Evolutionary conservation across 2,797 vertebrate genomes (phyloP).

Genomic region (Pipistrellus kuhlii): DNA sequence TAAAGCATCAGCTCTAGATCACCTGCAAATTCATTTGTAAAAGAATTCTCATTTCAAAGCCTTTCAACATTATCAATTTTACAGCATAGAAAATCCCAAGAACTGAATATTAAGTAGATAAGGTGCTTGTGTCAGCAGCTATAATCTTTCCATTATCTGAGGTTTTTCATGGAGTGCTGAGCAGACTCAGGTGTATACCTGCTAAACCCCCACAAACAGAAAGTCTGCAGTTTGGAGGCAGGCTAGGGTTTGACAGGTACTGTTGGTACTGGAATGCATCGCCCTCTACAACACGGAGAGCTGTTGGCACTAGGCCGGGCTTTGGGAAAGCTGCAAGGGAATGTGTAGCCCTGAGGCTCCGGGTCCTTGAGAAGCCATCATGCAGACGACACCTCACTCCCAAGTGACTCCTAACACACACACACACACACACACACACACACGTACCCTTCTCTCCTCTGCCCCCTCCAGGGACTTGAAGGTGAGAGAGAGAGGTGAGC

Average conservation of each 20-base stretch:
- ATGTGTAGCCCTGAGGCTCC: neutral
- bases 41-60: neutral
- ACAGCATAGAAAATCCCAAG: neutral
- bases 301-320: neutral
- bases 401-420: no score
- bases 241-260: neutral
- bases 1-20: constrained; percentile 93
- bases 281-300: neutral
- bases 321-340: neutral
- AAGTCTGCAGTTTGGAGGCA: neutral
- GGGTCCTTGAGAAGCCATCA: neutral
- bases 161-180: neutral
- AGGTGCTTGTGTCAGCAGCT: neutral
- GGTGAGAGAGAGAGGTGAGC: neutral
- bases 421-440: no score
- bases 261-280: neutral
- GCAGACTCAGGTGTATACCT: neutral
- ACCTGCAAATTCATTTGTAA: constrained; percentile 38
- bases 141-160: neutral
- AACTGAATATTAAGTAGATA: neutral
- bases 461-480: neutral
- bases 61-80: neutral
- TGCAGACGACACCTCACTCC: no score
- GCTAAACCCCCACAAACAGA: neutral
- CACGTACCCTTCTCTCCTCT: no score